These are phyloP conservation scores for Andrena bicolor DNA, from an alignment of 2,888 invertebrate genomes.

Conservation along the genomic window DNA sequence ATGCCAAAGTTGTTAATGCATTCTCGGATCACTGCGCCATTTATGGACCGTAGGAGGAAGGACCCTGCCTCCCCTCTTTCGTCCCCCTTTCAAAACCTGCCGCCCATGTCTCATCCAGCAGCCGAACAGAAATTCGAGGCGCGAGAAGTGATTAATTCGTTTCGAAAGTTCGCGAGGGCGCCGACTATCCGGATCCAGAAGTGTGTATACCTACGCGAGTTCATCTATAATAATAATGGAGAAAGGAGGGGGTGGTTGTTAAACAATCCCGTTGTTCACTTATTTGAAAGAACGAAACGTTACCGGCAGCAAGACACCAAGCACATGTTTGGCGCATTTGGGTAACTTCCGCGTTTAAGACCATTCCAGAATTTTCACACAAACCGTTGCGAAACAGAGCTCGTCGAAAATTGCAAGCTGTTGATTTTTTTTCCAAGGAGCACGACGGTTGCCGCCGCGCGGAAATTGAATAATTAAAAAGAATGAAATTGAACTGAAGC, in stretches of 20 bases:
- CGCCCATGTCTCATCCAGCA: constrained; percentile 18
- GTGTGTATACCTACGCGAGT: constrained; percentile 9
- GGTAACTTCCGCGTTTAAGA: not conserved
- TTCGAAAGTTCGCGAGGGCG: constrained; percentile 64
- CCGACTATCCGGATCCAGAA: constrained; percentile 8
- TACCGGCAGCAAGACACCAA: no score
- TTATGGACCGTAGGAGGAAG: constrained; percentile 69
- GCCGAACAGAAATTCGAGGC: constrained; percentile 54
- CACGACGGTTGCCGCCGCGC: no score
- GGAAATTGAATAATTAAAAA: not conserved
- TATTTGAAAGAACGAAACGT: no score
- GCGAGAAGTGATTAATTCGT: constrained; percentile 68
- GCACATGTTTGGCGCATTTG: no score
- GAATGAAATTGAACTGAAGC: not conserved
- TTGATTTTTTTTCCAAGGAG: no score
- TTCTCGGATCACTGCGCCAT: constrained; percentile 79
- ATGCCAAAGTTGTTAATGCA: constrained; percentile 82
- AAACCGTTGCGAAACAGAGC: not conserved
- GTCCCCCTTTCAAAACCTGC: constrained; percentile 29
- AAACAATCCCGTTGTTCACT: not conserved
- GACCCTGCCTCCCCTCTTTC: constrained; percentile 37
- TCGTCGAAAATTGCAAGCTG: not conserved
- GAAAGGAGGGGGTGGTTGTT: constrained; percentile 11
- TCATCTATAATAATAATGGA: constrained; percentile 41
- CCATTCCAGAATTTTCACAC: not conserved